These are phyloP conservation scores for Barypeithes pellucidus DNA, from an alignment of 2,888 invertebrate species.

Conservation along the genomic window DNA sequence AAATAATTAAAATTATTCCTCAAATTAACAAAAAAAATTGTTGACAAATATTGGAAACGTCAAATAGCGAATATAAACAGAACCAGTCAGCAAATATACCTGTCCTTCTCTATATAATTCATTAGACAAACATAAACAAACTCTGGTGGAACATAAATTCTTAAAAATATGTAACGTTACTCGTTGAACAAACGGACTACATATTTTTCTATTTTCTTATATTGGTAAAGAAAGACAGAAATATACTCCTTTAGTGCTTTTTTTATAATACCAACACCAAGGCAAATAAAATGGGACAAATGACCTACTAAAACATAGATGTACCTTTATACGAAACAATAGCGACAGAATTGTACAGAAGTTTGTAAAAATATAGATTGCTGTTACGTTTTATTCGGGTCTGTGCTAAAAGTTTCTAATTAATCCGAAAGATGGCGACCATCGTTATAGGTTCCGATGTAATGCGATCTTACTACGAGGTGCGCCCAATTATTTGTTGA, in stretches of 20 bases:
- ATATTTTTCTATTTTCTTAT: too few species aligned
- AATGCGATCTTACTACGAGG: background rate
- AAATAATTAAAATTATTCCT: background rate
- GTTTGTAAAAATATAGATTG: too few species aligned
- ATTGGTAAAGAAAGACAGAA: too few species aligned
- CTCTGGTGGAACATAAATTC: too few species aligned
- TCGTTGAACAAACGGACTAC: too few species aligned
- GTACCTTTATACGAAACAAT: background rate
- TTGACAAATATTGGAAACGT: conserved; percentile 1
- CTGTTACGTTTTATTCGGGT: background rate
- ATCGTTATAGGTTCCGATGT: background rate
- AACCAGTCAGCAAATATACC: too few species aligned
- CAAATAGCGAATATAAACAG: too few species aligned
- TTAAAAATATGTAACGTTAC: too few species aligned
- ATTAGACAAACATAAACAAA: too few species aligned
- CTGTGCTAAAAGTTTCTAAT: background rate
- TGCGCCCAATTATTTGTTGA: background rate
- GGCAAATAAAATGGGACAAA: background rate
- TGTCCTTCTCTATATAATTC: background rate
- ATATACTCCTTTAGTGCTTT: too few species aligned
- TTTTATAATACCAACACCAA: background rate
- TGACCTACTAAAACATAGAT: background rate
- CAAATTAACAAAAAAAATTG: background rate
- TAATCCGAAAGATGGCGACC: background rate
- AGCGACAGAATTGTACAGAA: background rate